Evolutionary conservation across 2,888 invertebrate species (phyloP), one percentile per base, ranked within the genome.

Genomic region (Drosophila mimetica): DNA sequence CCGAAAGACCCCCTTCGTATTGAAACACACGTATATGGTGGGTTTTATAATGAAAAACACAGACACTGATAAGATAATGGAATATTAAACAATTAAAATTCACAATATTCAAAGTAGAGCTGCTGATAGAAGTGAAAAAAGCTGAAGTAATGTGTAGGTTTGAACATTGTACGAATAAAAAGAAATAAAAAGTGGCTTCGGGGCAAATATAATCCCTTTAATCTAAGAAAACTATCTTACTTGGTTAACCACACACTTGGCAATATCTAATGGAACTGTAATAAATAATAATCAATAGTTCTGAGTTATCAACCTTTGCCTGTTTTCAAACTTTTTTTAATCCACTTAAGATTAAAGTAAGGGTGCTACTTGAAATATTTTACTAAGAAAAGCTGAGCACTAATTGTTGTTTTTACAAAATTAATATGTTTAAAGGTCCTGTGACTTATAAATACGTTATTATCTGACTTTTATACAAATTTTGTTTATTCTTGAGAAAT

Each of bases 21-120:
- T 36, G 28, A 61, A 22, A 60, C 25, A 60, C 22, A 60, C 54
- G 7, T 5, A 11, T 55, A 52, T 8, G 7, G 53, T 25, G 34
- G 20, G 14, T 46, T 46, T 32, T 16, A 50, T 18, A 32, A n/a
- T 36, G 34, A 44, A 44, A 28, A 44, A 28, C 44, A 44, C n/a
- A 32, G 14, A 34, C 50, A 48, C 54, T 11, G 22, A 55, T 34
- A 34, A 57, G 54, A 36, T 25, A 36, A 25, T 7, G 18, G 25
- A 53, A 32, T 34, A 22, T 14, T 22, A 22, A 54, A 28, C 14
- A 44, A 16, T 16, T 44, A 0, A 14, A 9, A 44, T 28, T 44
- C 11, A 28, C 2, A 28, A 28, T 28, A 44, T 28, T 44, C 14
- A 28, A 44, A 28, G 11, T 9, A 44, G 8, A n/a, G n/a, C n/a